Base-by-base conservation (phyloP, 2,797 vertebrate species). In the Hoplostethus atlanticus region DNA sequence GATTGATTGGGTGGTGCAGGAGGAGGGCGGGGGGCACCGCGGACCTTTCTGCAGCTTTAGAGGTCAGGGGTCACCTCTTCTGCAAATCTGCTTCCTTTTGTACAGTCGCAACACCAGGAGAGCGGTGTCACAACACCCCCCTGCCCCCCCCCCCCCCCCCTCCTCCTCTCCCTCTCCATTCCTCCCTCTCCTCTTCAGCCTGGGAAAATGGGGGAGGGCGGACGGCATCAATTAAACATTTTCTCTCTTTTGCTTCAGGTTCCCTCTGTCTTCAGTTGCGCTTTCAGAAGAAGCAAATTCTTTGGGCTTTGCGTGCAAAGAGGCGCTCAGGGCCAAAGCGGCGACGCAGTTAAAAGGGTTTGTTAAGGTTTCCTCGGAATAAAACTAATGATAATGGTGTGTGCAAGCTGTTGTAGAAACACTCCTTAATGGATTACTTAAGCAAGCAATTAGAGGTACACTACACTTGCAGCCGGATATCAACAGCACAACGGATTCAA, bases 51-150 rank as follows among this genome's bases (percentile, higher is more conserved):
- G 95, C 94, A 82, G 96, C 94, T 94, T 89, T 77, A 90, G 88
- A 91, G 97, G 97, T 97, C 91, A 96, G 56, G 93, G 97, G 96
- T 97, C 97, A 96, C 95, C 96, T 97, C 95, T 93, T 91, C 97
- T 91, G 95, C 96, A 96, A 96, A 95, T 96, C 96, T 94, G 95
- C 96, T 97, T 97, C 96, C 97, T 96, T 97, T 98, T 97, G 96
- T 97, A 98, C 97, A 97, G 97, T 98, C 73, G 95, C 81, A 88
- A 94, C 92, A 91, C 94, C 86, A 83, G 92, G 91, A 93, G 94
- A 93, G 89, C 91, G 66, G 90, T 93, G 90, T 93, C 96, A 96
- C 95, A 94, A 96, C 95, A 92, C 91, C 93, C 93, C 90, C 91
- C 93, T 94, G 94, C 94, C 91, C 93, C 93, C 90, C 91, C 93